These are phyloP conservation scores for Ethmia dodecea DNA, from an alignment of 2,888 invertebrate species.

Conservation along the genomic window DNA sequence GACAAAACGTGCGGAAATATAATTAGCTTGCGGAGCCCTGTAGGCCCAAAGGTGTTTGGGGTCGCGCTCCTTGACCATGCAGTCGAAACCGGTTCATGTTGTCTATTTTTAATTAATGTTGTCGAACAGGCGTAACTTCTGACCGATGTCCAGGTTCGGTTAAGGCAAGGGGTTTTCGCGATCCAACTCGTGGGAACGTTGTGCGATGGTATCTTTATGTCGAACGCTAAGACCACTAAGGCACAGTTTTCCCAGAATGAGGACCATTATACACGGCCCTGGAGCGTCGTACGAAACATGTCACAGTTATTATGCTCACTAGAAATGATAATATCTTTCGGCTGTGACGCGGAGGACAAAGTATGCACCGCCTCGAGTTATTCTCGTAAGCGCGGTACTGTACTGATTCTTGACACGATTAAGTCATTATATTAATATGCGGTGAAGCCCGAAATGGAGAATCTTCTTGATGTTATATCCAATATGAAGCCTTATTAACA, in stretches of 20 bases:
- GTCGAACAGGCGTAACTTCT: slow-evolving; percentile 51
- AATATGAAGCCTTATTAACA: neutral
- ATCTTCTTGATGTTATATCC: neutral
- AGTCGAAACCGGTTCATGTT: slow-evolving; percentile 56
- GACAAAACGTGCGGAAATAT: slow-evolving; percentile 75
- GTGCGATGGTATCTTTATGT: slow-evolving; percentile 66
- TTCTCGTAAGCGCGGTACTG: slow-evolving; percentile 44
- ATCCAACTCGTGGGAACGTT: slow-evolving; percentile 59
- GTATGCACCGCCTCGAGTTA: slow-evolving; percentile 37
- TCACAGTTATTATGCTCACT: slow-evolving; percentile 75
- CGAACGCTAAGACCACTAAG: slow-evolving; percentile 49
- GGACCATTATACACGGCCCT: slow-evolving; percentile 64
- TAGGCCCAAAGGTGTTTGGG: slow-evolving; percentile 29
- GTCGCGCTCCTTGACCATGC: slow-evolving; percentile 53
- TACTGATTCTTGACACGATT: slow-evolving; percentile 57
- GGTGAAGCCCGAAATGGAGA: slow-evolving; percentile 22
- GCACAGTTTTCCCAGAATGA: slow-evolving; percentile 66
- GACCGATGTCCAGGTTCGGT: slow-evolving; percentile 66
- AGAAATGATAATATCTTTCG: slow-evolving; percentile 70
- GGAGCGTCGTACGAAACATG: slow-evolving; percentile 67
- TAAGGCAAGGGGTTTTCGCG: slow-evolving; percentile 52
- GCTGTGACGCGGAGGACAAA: slow-evolving; percentile 57
- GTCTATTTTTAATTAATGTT: slow-evolving; percentile 70
- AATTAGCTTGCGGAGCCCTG: slow-evolving; percentile 66
- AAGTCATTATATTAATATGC: slow-evolving; percentile 25